A percentile compares a stretch with the other conserved stretches of the same genome.
These are phyloP conservation scores for Scalopus aquaticus DNA, from an alignment of 2,113 vertebrate genomes.

Conservation along the genomic window DNA sequence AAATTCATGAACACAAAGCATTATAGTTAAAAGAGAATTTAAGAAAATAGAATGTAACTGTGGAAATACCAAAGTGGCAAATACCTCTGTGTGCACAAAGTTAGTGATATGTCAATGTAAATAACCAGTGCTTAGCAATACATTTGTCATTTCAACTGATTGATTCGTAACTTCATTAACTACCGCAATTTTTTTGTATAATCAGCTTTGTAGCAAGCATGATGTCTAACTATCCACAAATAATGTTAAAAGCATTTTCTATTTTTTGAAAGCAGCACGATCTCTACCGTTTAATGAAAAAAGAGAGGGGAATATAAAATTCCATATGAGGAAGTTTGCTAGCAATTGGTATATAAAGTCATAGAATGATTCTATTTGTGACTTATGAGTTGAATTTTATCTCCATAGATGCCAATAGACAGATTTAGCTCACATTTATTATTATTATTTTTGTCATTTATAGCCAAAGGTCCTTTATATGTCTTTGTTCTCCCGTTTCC, in stretches of 20 bases:
- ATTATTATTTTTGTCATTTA: not conserved
- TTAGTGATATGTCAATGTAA: not conserved
- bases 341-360: not conserved
- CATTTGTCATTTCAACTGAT: not conserved
- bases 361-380: not conserved
- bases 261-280: not conserved
- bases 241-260: not conserved
- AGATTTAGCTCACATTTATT: not conserved
- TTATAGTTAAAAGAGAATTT: not conserved
- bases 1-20: no score
- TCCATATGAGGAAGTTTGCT: not conserved
- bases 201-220: not conserved
- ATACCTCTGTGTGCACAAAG: not conserved
- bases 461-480: not conserved
- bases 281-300: not conserved
- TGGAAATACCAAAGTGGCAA: not conserved
- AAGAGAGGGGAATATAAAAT: not conserved
- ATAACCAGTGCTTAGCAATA: not conserved
- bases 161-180: not conserved
- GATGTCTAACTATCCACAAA: not conserved
- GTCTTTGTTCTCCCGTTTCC: not conserved
- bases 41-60: not conserved
- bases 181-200: not conserved
- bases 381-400: not conserved
- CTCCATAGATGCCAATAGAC: not conserved